Evolutionary conservation across 1,140 invertebrate species (phyloP).

Genomic region (Aphaenogaster rudis): DNA sequence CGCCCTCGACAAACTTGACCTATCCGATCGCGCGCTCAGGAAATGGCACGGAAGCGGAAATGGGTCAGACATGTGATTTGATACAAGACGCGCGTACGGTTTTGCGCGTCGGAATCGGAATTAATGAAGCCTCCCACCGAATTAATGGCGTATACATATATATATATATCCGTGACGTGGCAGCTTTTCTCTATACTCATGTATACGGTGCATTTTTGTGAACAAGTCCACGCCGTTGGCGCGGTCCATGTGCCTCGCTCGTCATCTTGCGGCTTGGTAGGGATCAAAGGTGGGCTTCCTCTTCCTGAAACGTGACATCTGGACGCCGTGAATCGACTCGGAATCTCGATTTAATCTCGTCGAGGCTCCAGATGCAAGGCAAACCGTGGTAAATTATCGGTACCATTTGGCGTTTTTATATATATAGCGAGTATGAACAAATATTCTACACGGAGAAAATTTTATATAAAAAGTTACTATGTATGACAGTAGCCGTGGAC

Average conservation of each 20-base stretch:
- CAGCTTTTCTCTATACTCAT: neutral
- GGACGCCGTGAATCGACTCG: constrained; percentile 67
- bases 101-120: neutral
- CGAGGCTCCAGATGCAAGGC: constrained; percentile 52
- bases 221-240: neutral
- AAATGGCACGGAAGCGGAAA: constrained; percentile 64
- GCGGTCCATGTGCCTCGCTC: constrained; percentile 20
- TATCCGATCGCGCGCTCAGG: constrained; percentile 73
- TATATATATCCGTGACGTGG: neutral
- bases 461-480: no score
- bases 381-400: constrained; percentile 29
- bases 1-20: constrained; percentile 73
- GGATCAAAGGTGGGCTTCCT: constrained; percentile 60
- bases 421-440: neutral
- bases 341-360: constrained; percentile 60
- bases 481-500: no score
- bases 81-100: constrained; percentile 15
- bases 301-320: constrained; percentile 78
- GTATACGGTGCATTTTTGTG: constrained; percentile 19
- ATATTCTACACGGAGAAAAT: no score
- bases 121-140: neutral
- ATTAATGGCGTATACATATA: neutral
- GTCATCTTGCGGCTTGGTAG: constrained; percentile 33
- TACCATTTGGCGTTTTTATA: constrained; percentile 2
- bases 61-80: constrained; percentile 78